Base-by-base conservation (phyloP, 2,797 vertebrate genomes). In the Rallus crepitans region DNA sequence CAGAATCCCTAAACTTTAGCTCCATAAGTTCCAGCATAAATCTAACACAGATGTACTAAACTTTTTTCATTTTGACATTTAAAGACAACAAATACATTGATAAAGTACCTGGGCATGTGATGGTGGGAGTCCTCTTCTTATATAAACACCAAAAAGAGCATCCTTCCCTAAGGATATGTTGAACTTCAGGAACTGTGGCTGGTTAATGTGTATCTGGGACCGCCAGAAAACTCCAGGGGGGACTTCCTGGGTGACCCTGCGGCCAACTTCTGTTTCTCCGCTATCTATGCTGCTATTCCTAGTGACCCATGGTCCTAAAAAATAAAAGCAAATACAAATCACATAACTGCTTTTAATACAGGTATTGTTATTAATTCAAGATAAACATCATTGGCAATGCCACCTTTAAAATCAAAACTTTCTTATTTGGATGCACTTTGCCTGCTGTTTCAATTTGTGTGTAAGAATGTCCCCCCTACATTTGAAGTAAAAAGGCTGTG, bases 231-330 rank as follows among this genome's bases (percentile, higher is more conserved):
- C 97, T 18, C 98, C 98, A 0, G 98, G 98, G 20, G 99, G 99
- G 31, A 99, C 99, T 94, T 99, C 99, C 86, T 99, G 99, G 53
- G 98, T 99, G 93, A 99, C 99, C 11, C 99, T 98, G 86, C 99
- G 98, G 33, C 99, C 99, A 19, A 99, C 98, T 89, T 99, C 99
- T 12, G 99, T 98, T 95, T 98, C 99, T 35, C 99, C 99, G 0
- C 98, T 99, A 93, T 99, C 99, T 98, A 99, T 99, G 97, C 99
- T 99, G 98, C 99, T 99, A 97, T 99, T 99, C 88, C 98, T 98
- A 60, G 98, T 94, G 7, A 98, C 97, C 99, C 99, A 99, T 2
- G 98, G 97, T 82, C 98, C 99, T 99, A 42, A 3, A 93, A 80
- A 80, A 95, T 5, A 97, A 94, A 70, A 96, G 63, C 6, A 70